phyloP scores from a whole-genome alignment of 1,140 invertebrate genomes.

The Drosophila oshimai region DNA sequence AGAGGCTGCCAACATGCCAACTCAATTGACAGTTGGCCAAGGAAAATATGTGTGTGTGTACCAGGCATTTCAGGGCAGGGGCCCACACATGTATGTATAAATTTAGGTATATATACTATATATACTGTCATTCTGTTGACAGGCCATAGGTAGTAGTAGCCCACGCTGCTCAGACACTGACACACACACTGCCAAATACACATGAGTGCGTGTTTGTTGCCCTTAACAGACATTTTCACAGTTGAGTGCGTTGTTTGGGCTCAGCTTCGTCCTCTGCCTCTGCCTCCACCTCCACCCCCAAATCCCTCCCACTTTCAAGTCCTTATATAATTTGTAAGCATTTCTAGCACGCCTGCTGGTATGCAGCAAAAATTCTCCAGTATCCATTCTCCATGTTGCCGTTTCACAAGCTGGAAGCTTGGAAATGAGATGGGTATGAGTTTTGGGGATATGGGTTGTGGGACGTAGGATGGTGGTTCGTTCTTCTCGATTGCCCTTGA shows the following conservation, averaged over 20 bases:
- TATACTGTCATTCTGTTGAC: conserved; percentile 78
- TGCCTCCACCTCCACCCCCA: not conserved
- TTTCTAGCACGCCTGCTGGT: conserved; percentile 63
- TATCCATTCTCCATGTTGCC: conserved; percentile 42
- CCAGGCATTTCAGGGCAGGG: not conserved
- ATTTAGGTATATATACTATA: conserved; percentile 52
- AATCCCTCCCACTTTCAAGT: not conserved
- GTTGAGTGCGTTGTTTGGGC: conserved; percentile 76
- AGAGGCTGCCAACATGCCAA: conserved; percentile 79
- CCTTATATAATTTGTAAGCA: conserved; percentile 74
- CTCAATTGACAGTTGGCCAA: conserved; percentile 77
- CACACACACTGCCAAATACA: conserved; percentile 40
- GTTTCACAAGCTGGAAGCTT: conserved; percentile 41
- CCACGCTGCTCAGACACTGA: conserved; percentile 25
- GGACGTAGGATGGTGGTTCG: not conserved
- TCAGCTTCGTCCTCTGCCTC: conserved; percentile 18
- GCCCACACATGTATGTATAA: conserved; percentile 7
- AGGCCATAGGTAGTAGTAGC: conserved; percentile 72
- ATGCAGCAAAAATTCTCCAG: conserved; percentile 71
- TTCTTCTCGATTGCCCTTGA: conserved; percentile 13
- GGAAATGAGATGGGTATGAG: not conserved
- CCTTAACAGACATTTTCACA: conserved; percentile 81
- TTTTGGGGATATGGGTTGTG: not conserved
- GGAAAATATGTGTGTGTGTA: conserved; percentile 26
- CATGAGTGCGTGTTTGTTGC: conserved; percentile 67